Conservation (phyloP, 2,888 invertebrate species). For the Epinotia bilunana region DNA sequence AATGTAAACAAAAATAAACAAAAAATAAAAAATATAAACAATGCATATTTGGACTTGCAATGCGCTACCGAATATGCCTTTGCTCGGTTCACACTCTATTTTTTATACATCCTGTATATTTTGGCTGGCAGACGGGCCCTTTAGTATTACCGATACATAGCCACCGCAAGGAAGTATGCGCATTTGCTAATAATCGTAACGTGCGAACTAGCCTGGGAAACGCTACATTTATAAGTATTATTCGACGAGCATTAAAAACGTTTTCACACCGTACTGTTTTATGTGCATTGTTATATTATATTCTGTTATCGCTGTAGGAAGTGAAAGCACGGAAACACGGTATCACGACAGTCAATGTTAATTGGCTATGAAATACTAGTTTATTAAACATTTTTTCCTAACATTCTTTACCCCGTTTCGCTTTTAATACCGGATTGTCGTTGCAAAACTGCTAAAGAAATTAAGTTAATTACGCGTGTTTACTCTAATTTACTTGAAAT, state of each 20-base stretch:
- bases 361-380: constrained; percentile 5
- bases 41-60: too few species aligned
- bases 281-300: constrained; percentile 33
- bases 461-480: background rate
- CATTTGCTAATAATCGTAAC: background rate
- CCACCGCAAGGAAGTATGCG: constrained; percentile 1
- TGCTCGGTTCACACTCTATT: too few species aligned
- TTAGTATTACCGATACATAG: too few species aligned
- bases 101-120: too few species aligned
- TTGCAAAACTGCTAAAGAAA: background rate
- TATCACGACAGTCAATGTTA: background rate
- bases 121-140: too few species aligned
- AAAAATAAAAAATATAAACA: too few species aligned
- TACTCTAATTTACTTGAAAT: background rate
- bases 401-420: constrained; percentile 3
- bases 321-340: constrained; percentile 31
- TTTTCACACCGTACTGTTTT: constrained; percentile 30
- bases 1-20: too few species aligned
- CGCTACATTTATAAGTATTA: background rate
- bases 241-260: constrained; percentile 1
- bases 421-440: background rate
- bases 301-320: constrained; percentile 34
- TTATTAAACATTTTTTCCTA: constrained; percentile 18
- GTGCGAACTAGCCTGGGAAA: constrained; percentile 33
- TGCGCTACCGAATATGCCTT: too few species aligned